A percentile compares a stretch with the other conserved stretches of the same genome.
Evolutionary conservation across 2,888 invertebrate genomes (phyloP).

Genomic region (Spicauda simplicius): DNA sequence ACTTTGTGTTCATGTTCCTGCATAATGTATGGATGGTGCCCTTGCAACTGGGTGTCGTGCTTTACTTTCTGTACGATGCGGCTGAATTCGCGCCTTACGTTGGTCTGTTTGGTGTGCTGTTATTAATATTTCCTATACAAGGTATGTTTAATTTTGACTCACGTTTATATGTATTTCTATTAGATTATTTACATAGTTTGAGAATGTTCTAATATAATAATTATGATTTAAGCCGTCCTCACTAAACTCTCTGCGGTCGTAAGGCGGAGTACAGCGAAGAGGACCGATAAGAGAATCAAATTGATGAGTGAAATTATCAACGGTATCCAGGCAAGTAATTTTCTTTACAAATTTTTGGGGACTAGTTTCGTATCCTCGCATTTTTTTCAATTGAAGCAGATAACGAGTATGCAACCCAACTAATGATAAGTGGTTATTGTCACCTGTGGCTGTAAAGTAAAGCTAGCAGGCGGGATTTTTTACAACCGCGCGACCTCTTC

Average conservation of each 20-base stretch:
- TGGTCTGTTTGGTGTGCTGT: slow-evolving; percentile 74
- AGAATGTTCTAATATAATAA: neutral
- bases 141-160: slow-evolving; percentile 49
- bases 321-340: slow-evolving; percentile 89
- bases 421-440: too few relatives aligned
- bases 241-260: slow-evolving; percentile 68
- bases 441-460: too few relatives aligned
- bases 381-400: too few relatives aligned
- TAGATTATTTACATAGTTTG: neutral
- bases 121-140: slow-evolving; percentile 85
- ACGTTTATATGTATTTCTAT: too few relatives aligned
- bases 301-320: slow-evolving; percentile 95
- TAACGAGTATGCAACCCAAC: too few relatives aligned
- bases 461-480: too few relatives aligned
- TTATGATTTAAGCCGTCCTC: slow-evolving; percentile 55
- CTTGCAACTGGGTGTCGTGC: slow-evolving; percentile 86
- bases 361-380: neutral
- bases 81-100: slow-evolving; percentile 72
- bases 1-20: slow-evolving; percentile 88
- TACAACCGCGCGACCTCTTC: too few relatives aligned
- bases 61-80: slow-evolving; percentile 65
- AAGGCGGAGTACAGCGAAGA: slow-evolving; percentile 86
- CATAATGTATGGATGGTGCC: slow-evolving; percentile 93
- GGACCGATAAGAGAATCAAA: slow-evolving; percentile 93
- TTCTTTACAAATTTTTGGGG: neutral